Conservation (phyloP, 2,888 invertebrate species). For the Trichogramma evanescens region DNA sequence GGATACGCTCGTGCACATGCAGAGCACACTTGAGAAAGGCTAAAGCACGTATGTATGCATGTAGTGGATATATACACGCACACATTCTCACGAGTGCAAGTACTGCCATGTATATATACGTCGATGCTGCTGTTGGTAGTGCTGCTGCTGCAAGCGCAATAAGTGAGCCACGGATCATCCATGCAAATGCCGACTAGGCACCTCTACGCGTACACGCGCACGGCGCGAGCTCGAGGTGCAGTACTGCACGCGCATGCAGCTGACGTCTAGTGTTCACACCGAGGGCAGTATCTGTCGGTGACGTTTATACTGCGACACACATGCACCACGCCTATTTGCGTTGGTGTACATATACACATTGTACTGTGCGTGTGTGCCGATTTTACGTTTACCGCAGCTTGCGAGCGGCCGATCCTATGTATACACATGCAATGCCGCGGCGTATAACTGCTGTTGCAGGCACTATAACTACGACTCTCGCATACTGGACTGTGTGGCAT, state of each 20-base stretch:
- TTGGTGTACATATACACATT: too few relatives aligned
- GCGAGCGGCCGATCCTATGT: neutral
- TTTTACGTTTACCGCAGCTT: neutral
- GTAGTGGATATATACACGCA: too few relatives aligned
- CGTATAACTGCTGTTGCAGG: too few relatives aligned
- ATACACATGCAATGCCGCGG: neutral
- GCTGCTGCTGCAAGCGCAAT: neutral
- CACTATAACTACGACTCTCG: too few relatives aligned
- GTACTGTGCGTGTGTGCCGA: neutral
- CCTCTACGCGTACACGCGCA: too few relatives aligned
- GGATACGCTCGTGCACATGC: too few relatives aligned
- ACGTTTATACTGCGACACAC: conserved; percentile 39
- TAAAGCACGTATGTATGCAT: too few relatives aligned
- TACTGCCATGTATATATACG: too few relatives aligned
- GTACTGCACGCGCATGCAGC: conserved; percentile 31
- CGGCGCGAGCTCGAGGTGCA: neutral
- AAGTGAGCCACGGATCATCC: neutral
- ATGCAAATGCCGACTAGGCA: conserved; percentile 10
- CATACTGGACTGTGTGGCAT: too few relatives aligned
- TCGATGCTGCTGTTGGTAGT: neutral
- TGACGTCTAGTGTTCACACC: conserved; percentile 41
- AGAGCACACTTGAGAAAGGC: too few relatives aligned
- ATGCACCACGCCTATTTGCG: conserved; percentile 28
- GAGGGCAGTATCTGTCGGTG: conserved; percentile 35
- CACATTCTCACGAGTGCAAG: too few relatives aligned